phyloP scores from a whole-genome alignment of 2,113 vertebrate genomes.

The Rallus limicola region DNA sequence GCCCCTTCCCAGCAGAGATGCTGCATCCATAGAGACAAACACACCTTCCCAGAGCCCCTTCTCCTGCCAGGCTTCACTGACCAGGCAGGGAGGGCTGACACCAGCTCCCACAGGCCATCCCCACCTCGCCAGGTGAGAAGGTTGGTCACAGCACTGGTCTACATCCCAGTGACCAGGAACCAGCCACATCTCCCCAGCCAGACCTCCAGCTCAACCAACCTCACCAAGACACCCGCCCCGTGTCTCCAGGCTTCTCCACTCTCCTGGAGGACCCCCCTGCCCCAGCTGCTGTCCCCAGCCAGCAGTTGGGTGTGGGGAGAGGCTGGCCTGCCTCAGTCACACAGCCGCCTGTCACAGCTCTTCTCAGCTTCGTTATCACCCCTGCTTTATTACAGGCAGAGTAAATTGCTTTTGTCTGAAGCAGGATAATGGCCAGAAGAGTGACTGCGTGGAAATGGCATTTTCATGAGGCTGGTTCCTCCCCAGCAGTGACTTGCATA shows the following conservation, averaged over 20 bases:
- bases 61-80: background rate
- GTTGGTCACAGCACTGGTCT: background rate
- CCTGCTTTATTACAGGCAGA: constrained; percentile 50
- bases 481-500: constrained; percentile 44
- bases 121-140: rapidly evolving
- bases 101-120: no score
- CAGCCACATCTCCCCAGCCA: rapidly evolving
- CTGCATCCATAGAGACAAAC: background rate
- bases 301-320: background rate
- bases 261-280: background rate
- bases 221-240: rapidly evolving
- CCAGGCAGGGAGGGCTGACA: background rate
- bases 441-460: constrained; percentile 40
- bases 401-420: constrained; percentile 72
- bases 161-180: background rate
- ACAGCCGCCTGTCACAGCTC: background rate
- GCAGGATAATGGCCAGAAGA: constrained; percentile 49
- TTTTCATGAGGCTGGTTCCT: constrained; percentile 50
- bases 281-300: background rate
- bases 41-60: background rate
- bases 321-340: background rate
- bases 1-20: background rate
- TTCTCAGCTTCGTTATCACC: constrained; percentile 18
- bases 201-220: background rate
- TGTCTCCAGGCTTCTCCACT: background rate